phyloP scores from a whole-genome alignment of 2,797 vertebrate species.

The Sciaenops ocellatus region DNA sequence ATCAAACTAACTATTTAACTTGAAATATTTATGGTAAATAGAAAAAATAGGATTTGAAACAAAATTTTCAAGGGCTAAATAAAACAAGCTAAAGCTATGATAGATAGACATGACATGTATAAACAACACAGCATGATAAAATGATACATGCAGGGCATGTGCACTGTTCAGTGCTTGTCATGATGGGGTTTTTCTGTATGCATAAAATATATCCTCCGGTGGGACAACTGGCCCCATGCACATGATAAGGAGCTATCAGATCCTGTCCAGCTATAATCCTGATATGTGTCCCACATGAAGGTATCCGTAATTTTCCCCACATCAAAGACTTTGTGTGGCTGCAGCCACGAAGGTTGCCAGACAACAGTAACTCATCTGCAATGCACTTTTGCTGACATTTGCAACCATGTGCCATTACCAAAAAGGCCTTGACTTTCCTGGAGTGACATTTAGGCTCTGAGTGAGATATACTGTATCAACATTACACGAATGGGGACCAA shows the following conservation, averaged over 20 bases:
- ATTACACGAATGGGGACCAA: slow-evolving; percentile 65
- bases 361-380: slow-evolving; percentile 74
- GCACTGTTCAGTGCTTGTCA: slow-evolving; percentile 3
- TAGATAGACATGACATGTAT: neutral
- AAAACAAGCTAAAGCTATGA: neutral
- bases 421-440: slow-evolving; percentile 79
- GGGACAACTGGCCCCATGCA: neutral
- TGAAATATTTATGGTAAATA: neutral
- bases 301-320: slow-evolving; percentile 32
- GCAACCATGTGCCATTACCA: slow-evolving; percentile 80
- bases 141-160: neutral
- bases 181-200: slow-evolving; percentile 10
- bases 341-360: slow-evolving; percentile 42
- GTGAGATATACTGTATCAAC: slow-evolving; percentile 77
- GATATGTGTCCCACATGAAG: slow-evolving; percentile 33
- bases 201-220: neutral
- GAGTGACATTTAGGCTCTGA: slow-evolving; percentile 85
- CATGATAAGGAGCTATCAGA: slow-evolving; percentile 11
- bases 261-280: slow-evolving; percentile 46
- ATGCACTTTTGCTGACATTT: slow-evolving; percentile 83
- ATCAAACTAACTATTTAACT: no score
- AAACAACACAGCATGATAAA: neutral
- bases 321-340: slow-evolving; percentile 64
- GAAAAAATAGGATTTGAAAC: no score
- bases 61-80: neutral